These are phyloP conservation scores for Galago senegalensis DNA, from an alignment of 2,797 vertebrate genomes.

Conservation along the genomic window DNA sequence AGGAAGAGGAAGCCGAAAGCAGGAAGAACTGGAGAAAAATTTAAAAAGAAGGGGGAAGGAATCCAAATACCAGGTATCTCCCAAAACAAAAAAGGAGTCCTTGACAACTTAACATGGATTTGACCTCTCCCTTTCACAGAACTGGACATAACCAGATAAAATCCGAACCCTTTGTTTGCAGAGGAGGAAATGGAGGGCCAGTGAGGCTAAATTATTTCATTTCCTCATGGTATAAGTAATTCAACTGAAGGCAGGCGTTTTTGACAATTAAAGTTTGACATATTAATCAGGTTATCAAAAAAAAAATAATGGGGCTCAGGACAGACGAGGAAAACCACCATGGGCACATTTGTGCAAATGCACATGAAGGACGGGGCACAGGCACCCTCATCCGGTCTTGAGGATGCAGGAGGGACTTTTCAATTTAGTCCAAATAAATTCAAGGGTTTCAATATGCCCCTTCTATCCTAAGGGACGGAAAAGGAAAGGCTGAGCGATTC, in stretches of 20 bases:
- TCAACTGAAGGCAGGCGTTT: slow-evolving; percentile 40
- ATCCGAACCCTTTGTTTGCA: slow-evolving; percentile 52
- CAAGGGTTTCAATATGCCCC: neutral
- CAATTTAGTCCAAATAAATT: slow-evolving; percentile 19
- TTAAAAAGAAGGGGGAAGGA: neutral
- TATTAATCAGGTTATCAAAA: slow-evolving; percentile 20
- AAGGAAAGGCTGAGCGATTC: neutral
- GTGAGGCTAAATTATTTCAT: slow-evolving; percentile 32
- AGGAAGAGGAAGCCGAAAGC: neutral
- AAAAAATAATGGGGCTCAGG: neutral
- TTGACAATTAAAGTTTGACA: neutral
- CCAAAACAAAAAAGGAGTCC: slow-evolving; percentile 48
- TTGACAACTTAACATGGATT: slow-evolving; percentile 17
- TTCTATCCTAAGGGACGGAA: neutral
- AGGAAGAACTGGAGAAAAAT: neutral
- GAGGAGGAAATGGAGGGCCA: slow-evolving; percentile 31
- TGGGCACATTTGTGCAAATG: no score
- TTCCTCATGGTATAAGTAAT: slow-evolving; percentile 40
- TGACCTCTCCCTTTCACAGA: slow-evolving; percentile 53
- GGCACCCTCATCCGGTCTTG: neutral
- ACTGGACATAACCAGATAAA: slow-evolving; percentile 60
- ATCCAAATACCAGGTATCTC: slow-evolving; percentile 42
- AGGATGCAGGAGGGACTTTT: neutral
- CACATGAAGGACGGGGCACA: no score
- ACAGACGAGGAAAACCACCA: no score